Evolutionary conservation across 2,888 invertebrate species (phyloP).

Genomic region (Oligia strigilis): DNA sequence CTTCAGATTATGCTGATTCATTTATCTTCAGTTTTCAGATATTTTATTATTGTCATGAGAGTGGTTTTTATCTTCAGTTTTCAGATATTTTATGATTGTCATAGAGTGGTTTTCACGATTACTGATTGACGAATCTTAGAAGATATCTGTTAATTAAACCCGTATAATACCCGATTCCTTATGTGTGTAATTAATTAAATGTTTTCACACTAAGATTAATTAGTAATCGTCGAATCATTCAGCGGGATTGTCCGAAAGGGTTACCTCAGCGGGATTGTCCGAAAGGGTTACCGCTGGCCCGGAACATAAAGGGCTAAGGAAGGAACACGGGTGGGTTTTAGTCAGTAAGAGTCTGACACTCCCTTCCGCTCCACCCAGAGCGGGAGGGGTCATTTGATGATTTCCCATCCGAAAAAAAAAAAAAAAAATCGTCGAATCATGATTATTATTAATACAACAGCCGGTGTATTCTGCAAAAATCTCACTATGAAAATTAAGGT

Average conservation of each 20-base stretch:
- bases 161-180: constrained; percentile 4
- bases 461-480: neutral
- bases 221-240: neutral
- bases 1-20: constrained; percentile 15
- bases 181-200: constrained; percentile 34
- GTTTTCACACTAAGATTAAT: neutral
- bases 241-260: too few relatives aligned
- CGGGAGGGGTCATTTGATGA: too few relatives aligned
- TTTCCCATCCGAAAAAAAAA: too few relatives aligned
- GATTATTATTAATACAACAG: constrained; percentile 2
- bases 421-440: neutral
- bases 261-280: too few relatives aligned
- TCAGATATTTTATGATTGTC: constrained; percentile 6
- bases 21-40: neutral
- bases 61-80: neutral
- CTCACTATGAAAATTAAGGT: neutral
- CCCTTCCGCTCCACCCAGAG: too few relatives aligned
- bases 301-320: too few relatives aligned
- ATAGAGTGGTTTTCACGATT: constrained; percentile 19
- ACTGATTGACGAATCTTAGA: neutral
- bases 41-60: too few relatives aligned
- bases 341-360: too few relatives aligned
- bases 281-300: too few relatives aligned
- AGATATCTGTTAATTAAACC: constrained; percentile 9
- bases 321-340: too few relatives aligned